These are phyloP conservation scores for Drosophila cyrtoloma DNA, from an alignment of 2,888 invertebrate genomes.

Conservation along the genomic window DNA sequence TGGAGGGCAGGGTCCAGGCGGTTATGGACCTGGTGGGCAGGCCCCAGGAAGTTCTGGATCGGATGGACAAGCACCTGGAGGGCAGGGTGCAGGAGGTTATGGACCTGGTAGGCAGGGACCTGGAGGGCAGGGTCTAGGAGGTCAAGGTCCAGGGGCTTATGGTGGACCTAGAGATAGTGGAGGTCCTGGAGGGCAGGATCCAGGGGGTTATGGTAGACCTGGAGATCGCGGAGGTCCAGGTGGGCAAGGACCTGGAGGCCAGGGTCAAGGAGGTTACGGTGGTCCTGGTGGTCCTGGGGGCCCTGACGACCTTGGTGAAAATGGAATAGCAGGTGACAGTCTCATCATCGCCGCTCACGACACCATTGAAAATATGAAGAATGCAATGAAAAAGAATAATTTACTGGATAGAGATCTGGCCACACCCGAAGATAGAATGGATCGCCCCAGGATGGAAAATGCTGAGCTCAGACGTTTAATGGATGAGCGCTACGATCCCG, in stretches of 20 bases:
- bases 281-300: conserved; percentile 1
- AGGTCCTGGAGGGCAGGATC: conserved; percentile 1
- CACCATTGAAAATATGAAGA: conserved; percentile 67
- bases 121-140: background rate
- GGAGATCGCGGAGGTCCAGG: background rate
- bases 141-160: background rate
- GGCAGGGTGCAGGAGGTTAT: background rate
- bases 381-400: conserved; percentile 68
- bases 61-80: background rate
- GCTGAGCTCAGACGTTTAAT: conserved; percentile 70
- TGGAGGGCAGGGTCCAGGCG: background rate
- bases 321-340: conserved; percentile 67
- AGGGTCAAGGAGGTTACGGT: background rate
- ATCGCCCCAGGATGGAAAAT: conserved; percentile 60
- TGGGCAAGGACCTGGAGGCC: background rate
- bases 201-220: background rate
- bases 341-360: conserved; percentile 70
- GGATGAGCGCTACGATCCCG: conserved; percentile 62
- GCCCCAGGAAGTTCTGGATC: background rate
- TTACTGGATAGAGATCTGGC: conserved; percentile 60
- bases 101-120: conserved; percentile 1
- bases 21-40: background rate
- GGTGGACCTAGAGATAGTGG: background rate
- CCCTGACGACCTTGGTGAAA: conserved; percentile 12
- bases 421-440: conserved; percentile 60